Conservation (phyloP, 53 echinoderm and acorn worm species). For the Glandiceps talaboti region DNA sequence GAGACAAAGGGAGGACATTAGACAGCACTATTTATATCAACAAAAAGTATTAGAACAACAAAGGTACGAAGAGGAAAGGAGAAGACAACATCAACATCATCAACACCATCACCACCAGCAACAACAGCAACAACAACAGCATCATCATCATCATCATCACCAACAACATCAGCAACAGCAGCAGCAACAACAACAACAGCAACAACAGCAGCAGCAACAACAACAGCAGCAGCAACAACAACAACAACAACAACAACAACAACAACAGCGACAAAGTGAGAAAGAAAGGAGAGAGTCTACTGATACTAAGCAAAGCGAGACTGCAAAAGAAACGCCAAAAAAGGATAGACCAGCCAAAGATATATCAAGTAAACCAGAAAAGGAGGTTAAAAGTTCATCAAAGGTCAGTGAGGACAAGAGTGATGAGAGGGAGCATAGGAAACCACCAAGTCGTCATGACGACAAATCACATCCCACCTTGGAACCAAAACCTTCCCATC, state of each 20-base stretch:
- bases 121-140: slow-evolving; percentile 18
- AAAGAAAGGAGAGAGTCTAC: slow-evolving; percentile 8
- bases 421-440: slow-evolving; percentile 33
- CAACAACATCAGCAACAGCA: slow-evolving; percentile 41
- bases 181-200: slow-evolving; percentile 47
- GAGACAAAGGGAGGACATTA: slow-evolving; percentile 57
- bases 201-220: slow-evolving; percentile 35
- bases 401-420: slow-evolving; percentile 20
- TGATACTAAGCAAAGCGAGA: background rate
- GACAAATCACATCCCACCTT: slow-evolving; percentile 16
- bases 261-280: slow-evolving; percentile 11
- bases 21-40: slow-evolving; percentile 54
- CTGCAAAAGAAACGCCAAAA: background rate
- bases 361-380: background rate
- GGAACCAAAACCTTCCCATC: slow-evolving; percentile 26
- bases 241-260: slow-evolving; percentile 24
- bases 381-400: slow-evolving; percentile 10
- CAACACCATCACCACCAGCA: slow-evolving; percentile 25
- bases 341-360: slow-evolving; percentile 2
- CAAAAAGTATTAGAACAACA: slow-evolving; percentile 59
- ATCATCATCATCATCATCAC: slow-evolving; percentile 20
- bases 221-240: slow-evolving; percentile 24
- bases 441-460: slow-evolving; percentile 15
- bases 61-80: slow-evolving; percentile 39
- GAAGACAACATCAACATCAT: slow-evolving; percentile 33